These are phyloP conservation scores for Melieria omissa DNA, from an alignment of 2,888 invertebrate species.

Conservation along the genomic window DNA sequence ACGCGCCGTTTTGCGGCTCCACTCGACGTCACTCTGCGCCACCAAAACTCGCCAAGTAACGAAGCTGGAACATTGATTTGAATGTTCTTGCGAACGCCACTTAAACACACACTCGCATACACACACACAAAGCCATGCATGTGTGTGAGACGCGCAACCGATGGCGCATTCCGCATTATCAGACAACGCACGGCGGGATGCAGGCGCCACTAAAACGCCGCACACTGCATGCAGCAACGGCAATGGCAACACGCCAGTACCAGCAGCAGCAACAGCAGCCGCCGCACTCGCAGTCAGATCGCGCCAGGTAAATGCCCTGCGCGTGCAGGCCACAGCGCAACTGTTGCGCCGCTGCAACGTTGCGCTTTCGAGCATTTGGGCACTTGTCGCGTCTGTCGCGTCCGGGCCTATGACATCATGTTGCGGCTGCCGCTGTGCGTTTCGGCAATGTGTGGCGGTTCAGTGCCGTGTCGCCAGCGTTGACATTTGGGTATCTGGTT, in stretches of 20 bases:
- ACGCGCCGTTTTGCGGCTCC: constrained; percentile 10
- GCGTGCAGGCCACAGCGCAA: constrained; percentile 25
- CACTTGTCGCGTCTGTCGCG: background rate
- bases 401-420: constrained; percentile 10
- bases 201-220: constrained; percentile 63
- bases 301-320: constrained; percentile 35
- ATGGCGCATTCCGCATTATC: constrained; percentile 61
- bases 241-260: constrained; percentile 25
- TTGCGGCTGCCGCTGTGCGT: constrained; percentile 16
- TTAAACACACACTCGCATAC: constrained; percentile 1
- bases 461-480: constrained; percentile 33
- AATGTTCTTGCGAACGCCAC: constrained; percentile 47
- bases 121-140: constrained; percentile 1
- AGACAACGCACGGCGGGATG: constrained; percentile 67
- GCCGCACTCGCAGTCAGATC: constrained; percentile 37
- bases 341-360: constrained; percentile 26
- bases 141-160: background rate
- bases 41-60: too few relatives aligned
- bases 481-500: constrained; percentile 28
- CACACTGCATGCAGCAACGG: constrained; percentile 40
- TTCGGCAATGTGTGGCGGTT: background rate
- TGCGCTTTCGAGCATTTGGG: background rate
- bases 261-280: constrained; percentile 43
- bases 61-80: constrained; percentile 53
- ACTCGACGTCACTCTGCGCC: background rate